Evolutionary conservation across 2,113 vertebrate genomes (phyloP).

Genomic region (Pedetes capensis): DNA sequence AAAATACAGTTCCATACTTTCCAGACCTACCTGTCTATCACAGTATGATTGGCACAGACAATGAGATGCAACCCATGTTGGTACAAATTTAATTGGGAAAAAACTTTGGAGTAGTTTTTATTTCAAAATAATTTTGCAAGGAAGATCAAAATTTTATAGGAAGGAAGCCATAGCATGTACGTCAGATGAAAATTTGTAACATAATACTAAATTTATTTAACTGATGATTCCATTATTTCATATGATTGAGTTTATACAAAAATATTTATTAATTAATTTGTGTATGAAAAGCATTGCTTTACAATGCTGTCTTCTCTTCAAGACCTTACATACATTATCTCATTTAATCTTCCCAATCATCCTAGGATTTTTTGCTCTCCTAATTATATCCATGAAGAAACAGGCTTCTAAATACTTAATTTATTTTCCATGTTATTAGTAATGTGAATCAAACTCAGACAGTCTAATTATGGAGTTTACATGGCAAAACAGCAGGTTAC

Average conservation of each 20-base stretch:
- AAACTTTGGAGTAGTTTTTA: not conserved
- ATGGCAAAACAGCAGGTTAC: not conserved
- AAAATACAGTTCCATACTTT: no score
- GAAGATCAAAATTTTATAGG: not conserved
- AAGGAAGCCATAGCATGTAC: not conserved
- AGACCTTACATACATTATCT: no score
- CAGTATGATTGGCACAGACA: no score
- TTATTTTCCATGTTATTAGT: not conserved
- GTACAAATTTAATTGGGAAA: not conserved
- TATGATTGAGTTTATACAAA: not conserved
- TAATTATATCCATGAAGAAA: not conserved
- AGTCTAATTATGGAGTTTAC: not conserved
- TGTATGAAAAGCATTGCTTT: not conserved
- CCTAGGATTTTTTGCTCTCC: not conserved
- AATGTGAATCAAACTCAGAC: not conserved
- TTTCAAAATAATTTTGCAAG: not conserved
- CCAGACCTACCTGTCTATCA: no score
- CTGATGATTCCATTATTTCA: not conserved
- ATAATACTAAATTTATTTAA: not conserved
- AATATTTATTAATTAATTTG: not conserved
- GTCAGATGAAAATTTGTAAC: not conserved
- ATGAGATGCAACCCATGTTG: no score
- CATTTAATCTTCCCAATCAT: not conserved
- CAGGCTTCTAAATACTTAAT: not conserved
- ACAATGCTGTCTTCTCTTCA: not conserved